Conservation (phyloP, 2,888 invertebrate genomes). For the Scrobipalpa costella region DNA sequence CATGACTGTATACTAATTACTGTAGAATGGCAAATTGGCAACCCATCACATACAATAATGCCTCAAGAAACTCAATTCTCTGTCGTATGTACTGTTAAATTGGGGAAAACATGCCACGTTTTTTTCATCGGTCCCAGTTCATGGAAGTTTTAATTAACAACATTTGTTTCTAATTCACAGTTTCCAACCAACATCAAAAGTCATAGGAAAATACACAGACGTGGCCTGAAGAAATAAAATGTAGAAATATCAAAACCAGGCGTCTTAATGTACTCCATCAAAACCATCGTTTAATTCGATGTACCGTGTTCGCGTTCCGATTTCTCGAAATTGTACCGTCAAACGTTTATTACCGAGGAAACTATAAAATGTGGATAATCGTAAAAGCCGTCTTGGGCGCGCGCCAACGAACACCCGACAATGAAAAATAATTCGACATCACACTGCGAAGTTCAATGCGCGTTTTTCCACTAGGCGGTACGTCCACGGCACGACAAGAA, state of each 20-base stretch:
- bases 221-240: neutral
- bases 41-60: no score
- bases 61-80: no score
- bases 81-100: no score
- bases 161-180: no score
- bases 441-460: conserved; percentile 38
- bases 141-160: no score
- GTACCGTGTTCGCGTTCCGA: conserved; percentile 23
- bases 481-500: no score
- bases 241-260: conserved; percentile 2
- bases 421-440: conserved; percentile 74
- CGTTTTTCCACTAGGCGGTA: no score
- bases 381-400: conserved; percentile 74
- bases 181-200: neutral
- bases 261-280: conserved; percentile 25
- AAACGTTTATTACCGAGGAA: conserved; percentile 74
- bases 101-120: no score
- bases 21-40: no score
- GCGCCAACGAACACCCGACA: conserved; percentile 64
- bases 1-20: no score
- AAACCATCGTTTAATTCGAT: conserved; percentile 31
- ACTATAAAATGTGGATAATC: conserved; percentile 76
- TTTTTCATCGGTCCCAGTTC: no score
- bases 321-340: conserved; percentile 56
- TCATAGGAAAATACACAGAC: neutral